Percentiles rank a stretch among this genome's conserved stretches.
Evolutionary conservation across 2,113 vertebrate species (phyloP).

Genomic region (Scartelaos histophorus): DNA sequence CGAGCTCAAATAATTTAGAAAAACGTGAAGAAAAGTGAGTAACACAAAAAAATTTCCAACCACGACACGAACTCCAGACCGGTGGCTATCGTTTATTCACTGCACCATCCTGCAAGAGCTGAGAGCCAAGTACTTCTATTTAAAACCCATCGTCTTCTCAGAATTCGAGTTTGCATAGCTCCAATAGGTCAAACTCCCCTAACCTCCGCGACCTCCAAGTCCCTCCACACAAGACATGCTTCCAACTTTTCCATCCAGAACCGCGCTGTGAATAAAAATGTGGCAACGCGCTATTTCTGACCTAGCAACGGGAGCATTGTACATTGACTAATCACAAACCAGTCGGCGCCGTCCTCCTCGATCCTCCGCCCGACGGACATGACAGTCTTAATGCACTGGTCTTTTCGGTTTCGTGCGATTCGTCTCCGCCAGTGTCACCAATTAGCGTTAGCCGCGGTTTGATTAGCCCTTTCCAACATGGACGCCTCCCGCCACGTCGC

Average conservation of each 20-base stretch:
- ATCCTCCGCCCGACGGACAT: constrained; percentile 70
- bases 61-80: too few species aligned
- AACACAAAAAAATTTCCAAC: background rate
- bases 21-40: too few species aligned
- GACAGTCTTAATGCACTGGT: constrained; percentile 60
- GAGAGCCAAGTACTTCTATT: background rate
- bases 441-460: constrained; percentile 84
- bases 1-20: too few species aligned
- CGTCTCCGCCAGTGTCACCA: constrained; percentile 77
- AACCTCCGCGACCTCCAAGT: background rate
- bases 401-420: constrained; percentile 52
- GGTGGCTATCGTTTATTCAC: background rate
- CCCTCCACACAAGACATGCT: background rate
- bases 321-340: constrained; percentile 46
- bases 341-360: constrained; percentile 35
- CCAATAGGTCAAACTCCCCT: background rate
- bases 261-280: constrained; percentile 5
- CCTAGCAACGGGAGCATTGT: constrained; percentile 26
- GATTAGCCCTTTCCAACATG: constrained; percentile 80
- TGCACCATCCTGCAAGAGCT: background rate
- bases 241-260: constrained; percentile 16
- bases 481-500: constrained; percentile 74
- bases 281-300: constrained; percentile 26
- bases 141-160: background rate
- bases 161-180: background rate